Base-by-base conservation (phyloP, 2,888 invertebrate genomes). In the Ochropacha duplaris region DNA sequence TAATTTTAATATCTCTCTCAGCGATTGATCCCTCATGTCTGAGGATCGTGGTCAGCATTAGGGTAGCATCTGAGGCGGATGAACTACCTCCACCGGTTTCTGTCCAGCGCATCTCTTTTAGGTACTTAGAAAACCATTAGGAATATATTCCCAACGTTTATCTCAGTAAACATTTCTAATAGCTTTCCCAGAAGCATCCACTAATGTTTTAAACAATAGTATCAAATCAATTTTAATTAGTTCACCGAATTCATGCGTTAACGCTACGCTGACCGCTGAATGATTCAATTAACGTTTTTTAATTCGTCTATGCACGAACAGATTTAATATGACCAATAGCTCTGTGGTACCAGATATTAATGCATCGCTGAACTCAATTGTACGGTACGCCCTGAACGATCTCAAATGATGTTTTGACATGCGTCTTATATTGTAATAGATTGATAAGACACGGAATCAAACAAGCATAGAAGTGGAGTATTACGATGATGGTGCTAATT, bases 321-420 rank as follows among this genome's bases (percentile, higher is more conserved):
- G 11, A 54, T 57, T 56, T 58, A 55, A 57, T 50, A 68, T 56
- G 70, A 64, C 64, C 69, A 22, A n/a, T 52, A 52, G 52, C 14
- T 34, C 19, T 14, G 31, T 19, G 22, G 52, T n/a, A 52, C 69
- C 59, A 57, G 64, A 66, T 72, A 59, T 26, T 28, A 59, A 61
- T 64, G 70, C 65, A 56, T 54, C 60, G 59, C 50, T 61, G 73
- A 60, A 60, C 61, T 24, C 51, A 49, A 52, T 54, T 49, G 28
- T 58, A 63, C 54, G 60, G 28, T 58, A 63, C 54, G 60, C 59
- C 63, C 60, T 62, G 62, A 60, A 62, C 63, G 54, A 58, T 54
- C 51, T 62, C 62, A 67, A 64, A 58, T 66, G 58, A 56, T 64
- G 75, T 74, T 74, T 72, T 72, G 75, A 74, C 74, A 70, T 62